These are phyloP conservation scores for Aspidapion aeneum DNA, from an alignment of 2,888 invertebrate genomes.

Conservation along the genomic window DNA sequence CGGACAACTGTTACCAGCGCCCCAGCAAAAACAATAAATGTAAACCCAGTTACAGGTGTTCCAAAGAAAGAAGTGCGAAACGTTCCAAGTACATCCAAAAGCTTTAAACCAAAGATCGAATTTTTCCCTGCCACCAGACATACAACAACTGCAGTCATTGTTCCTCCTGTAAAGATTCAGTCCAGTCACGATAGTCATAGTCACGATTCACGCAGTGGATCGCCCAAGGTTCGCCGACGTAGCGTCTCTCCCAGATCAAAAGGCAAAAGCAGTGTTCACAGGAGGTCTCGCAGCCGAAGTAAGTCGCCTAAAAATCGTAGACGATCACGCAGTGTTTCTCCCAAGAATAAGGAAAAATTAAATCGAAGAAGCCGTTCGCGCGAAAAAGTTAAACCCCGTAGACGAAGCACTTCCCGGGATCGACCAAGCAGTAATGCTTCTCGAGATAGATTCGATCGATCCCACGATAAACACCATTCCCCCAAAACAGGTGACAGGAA, in stretches of 20 bases:
- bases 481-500: neutral
- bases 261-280: no score
- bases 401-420: neutral
- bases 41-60: neutral
- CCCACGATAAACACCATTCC: neutral
- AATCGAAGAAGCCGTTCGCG: no score
- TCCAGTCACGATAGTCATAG: no score
- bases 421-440: neutral
- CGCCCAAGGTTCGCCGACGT: no score
- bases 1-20: neutral
- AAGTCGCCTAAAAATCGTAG: neutral
- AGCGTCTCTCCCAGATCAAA: no score
- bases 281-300: neutral
- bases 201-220: no score
- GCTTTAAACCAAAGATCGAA: neutral
- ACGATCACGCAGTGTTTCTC: neutral
- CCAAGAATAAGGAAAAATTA: neutral
- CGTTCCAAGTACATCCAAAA: no score
- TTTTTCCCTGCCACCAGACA: neutral
- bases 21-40: neutral
- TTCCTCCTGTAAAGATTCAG: neutral
- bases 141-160: neutral
- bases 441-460: neutral
- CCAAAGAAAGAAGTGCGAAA: no score
- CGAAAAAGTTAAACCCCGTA: no score